Evolutionary conservation across 2,797 vertebrate species (phyloP).

Genomic region (Fundulus diaphanus): DNA sequence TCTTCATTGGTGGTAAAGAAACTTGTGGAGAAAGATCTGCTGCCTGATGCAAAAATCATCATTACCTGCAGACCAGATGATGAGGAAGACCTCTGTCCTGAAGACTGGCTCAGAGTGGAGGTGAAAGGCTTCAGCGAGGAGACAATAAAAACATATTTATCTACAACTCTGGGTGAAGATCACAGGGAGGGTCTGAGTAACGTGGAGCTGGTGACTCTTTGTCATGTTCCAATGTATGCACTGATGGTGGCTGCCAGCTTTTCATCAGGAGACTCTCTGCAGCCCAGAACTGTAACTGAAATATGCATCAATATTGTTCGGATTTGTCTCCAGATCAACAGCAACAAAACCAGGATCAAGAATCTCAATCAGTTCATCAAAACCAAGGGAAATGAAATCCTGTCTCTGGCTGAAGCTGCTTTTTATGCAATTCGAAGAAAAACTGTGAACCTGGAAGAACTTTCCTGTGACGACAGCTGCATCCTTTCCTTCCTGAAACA

Average conservation of each 20-base stretch:
- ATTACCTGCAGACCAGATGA: slow-evolving; percentile 36
- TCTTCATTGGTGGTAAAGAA: neutral
- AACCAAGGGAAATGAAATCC: neutral
- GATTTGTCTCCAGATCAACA: slow-evolving; percentile 9
- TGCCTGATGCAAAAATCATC: slow-evolving; percentile 33
- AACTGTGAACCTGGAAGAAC: slow-evolving; percentile 22
- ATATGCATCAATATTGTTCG: slow-evolving; percentile 37
- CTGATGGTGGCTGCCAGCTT: slow-evolving; percentile 52
- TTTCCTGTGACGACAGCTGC: slow-evolving; percentile 4
- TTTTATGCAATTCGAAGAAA: slow-evolving; percentile 32
- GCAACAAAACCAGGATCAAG: neutral
- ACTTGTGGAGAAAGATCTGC: neutral
- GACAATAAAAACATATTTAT: slow-evolving; percentile 30
- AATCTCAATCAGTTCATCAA: slow-evolving; percentile 10
- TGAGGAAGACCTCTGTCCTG: neutral
- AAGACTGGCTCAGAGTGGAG: slow-evolving; percentile 22
- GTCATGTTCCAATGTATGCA: slow-evolving; percentile 66
- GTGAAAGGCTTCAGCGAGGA: slow-evolving; percentile 51
- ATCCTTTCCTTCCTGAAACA: slow-evolving; percentile 44
- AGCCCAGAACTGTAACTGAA: slow-evolving; percentile 29
- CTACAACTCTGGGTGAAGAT: neutral
- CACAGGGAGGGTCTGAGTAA: slow-evolving; percentile 36
- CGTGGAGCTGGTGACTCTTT: slow-evolving; percentile 64
- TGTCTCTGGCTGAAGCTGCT: slow-evolving; percentile 38
- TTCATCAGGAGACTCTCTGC: slow-evolving; percentile 8